A percentile compares a stretch with the other conserved stretches of the same genome.
Evolutionary conservation across 2,113 vertebrate species (phyloP).

Genomic region (Tapirus terrestris): DNA sequence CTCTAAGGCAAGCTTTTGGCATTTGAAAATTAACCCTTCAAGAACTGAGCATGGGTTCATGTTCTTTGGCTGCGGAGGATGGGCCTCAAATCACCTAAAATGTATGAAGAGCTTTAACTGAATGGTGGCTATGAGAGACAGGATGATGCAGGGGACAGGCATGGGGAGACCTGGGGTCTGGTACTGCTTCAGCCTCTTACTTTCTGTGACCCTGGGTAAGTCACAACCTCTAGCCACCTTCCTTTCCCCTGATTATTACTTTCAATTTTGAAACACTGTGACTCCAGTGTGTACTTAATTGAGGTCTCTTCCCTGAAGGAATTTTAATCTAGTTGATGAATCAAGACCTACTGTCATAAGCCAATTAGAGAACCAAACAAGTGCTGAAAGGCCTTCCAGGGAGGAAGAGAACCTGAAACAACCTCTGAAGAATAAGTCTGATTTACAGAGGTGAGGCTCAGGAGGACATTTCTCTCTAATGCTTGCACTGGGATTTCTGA

Average conservation of each 20-base stretch:
- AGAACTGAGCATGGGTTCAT: neutral
- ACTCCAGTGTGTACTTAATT: neutral
- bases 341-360: neutral
- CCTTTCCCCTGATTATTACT: neutral
- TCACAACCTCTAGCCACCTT: neutral
- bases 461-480: neutral
- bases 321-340: slow-evolving; percentile 21
- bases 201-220: neutral
- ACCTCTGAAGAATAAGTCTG: neutral
- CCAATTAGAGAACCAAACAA: slow-evolving; percentile 10
- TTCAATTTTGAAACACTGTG: neutral
- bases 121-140: fast-evolving
- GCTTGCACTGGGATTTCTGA: neutral
- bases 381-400: neutral
- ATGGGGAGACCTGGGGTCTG: neutral
- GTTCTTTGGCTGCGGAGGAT: neutral
- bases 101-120: neutral
- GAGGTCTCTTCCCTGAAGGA: slow-evolving; percentile 9
- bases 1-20: neutral
- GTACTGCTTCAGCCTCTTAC: fast-evolving
- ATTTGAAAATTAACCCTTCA: neutral
- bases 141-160: fast-evolving
- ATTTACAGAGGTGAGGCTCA: neutral
- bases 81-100: neutral
- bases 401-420: neutral